Percentiles rank a stretch among this genome's conserved stretches.
These are phyloP conservation scores for Ctenomys sociabilis DNA, from an alignment of 2,113 vertebrate genomes.

Conservation along the genomic window DNA sequence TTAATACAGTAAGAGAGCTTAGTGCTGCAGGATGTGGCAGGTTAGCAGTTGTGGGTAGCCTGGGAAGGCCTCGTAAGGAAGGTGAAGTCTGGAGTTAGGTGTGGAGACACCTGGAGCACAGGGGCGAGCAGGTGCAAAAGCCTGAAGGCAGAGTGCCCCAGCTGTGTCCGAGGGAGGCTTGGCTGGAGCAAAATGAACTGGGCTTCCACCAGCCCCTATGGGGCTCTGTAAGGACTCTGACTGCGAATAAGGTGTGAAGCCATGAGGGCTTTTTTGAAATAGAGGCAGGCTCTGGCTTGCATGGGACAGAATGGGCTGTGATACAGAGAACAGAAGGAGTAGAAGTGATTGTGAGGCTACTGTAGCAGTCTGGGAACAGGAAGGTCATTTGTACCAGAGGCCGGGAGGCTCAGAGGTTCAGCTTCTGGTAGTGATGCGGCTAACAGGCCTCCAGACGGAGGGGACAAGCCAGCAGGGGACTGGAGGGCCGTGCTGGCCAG, in stretches of 20 bases:
- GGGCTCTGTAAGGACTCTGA: background rate
- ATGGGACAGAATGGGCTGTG: no score
- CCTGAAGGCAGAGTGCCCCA: background rate
- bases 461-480: background rate
- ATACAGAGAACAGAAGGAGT: fast-evolving
- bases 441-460: background rate
- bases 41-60: no score
- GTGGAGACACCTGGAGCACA: background rate
- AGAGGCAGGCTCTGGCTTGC: background rate
- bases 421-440: background rate
- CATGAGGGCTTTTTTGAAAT: background rate
- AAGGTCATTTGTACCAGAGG: background rate
- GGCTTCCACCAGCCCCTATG: background rate
- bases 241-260: background rate
- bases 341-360: background rate
- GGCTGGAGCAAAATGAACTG: background rate
- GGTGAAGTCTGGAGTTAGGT: background rate
- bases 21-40: background rate
- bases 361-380: background rate
- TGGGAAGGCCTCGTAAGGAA: background rate
- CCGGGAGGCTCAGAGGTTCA: background rate
- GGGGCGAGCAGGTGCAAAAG: background rate
- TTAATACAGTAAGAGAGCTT: background rate
- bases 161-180: background rate
- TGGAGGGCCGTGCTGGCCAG: background rate